Base-by-base conservation (phyloP, 1,140 invertebrate genomes). In the Saccostrea cuccullata region DNA sequence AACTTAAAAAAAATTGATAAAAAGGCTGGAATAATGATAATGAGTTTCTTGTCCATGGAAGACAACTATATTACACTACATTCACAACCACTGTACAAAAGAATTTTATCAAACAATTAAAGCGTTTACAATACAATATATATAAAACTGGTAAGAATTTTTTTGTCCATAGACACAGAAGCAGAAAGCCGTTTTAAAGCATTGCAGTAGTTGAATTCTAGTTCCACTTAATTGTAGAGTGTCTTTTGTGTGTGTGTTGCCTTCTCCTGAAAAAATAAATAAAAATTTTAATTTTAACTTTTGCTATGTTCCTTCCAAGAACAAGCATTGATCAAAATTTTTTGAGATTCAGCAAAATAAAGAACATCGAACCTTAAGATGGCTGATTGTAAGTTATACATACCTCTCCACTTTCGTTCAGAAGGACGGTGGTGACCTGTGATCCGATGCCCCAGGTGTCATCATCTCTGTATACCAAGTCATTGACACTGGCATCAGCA, bases 161-260 rank as follows among this genome's bases (percentile, higher is more conserved):
- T 36, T 36, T 30, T 77, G 23, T 12, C 26, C 23, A 15, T 77
- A 36, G 11, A 26, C 23, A 77, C 70, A 30, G 47, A 77, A 77
- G 70, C 70, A 77, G 26, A 30, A 77, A 77, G 70, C 70, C 70
- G 58, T 77, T 26, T 26, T 30, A 36, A 15, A 77, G 26, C 70
- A 77, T 84, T 84, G 82, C 82, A 84, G 82, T 84, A 84, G 82
- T 83, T 83, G 60, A 30, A 23, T 67, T 13, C 47, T n/a, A 82
- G 15, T 12, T 17, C 55, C 60, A 47, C 84, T 87, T 93, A 92
- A 47, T 92, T 90, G 91, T 93, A 94, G 40, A 90, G 85, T 67
- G 92, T 93, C 86, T 92, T 93, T 89, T 94, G 93, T 89, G 91
- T 91, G 89, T 94, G 93, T 84, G 91, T 92, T n/a, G 92, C 93